Percentiles rank a stretch among this genome's conserved stretches.
phyloP scores from a whole-genome alignment of 2,888 invertebrate genomes.

The Clivina fossor region DNA sequence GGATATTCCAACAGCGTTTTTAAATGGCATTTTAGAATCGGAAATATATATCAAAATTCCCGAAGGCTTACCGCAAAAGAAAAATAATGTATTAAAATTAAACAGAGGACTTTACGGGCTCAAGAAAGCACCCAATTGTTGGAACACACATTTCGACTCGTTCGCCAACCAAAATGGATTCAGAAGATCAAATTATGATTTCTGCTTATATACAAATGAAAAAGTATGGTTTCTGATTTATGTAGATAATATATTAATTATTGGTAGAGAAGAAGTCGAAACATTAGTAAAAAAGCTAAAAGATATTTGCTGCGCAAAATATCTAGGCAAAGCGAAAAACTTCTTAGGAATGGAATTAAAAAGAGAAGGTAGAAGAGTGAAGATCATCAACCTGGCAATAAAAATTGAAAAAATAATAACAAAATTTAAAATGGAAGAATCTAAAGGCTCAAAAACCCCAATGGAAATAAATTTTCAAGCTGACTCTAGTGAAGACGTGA shows the following conservation, averaged over 20 bases:
- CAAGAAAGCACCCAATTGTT: slow-evolving; percentile 8
- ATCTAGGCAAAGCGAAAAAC: slow-evolving; percentile 3
- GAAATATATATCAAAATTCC: slow-evolving; percentile 36
- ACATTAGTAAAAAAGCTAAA: slow-evolving; percentile 1
- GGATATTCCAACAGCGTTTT: slow-evolving; percentile 35
- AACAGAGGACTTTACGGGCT: slow-evolving; percentile 38
- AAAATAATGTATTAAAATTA: slow-evolving; percentile 34
- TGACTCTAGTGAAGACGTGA: slow-evolving; percentile 7
- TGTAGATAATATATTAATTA: slow-evolving; percentile 6
- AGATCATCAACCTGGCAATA: not conserved
- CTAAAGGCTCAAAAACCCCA: slow-evolving; percentile 34
- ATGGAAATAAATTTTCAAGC: slow-evolving; percentile 38
- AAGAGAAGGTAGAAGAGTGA: not conserved
- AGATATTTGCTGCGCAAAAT: slow-evolving; percentile 4
- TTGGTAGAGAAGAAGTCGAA: slow-evolving; percentile 1
- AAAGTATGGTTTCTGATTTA: slow-evolving; percentile 4
- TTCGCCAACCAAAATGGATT: slow-evolving; percentile 16
- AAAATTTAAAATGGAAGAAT: slow-evolving; percentile 37
- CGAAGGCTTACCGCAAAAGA: slow-evolving; percentile 33
- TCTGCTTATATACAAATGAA: slow-evolving; percentile 2
- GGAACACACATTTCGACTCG: slow-evolving; percentile 1
- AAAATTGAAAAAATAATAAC: slow-evolving; percentile 28
- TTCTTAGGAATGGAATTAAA: slow-evolving; percentile 14
- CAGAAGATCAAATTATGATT: slow-evolving; percentile 12
- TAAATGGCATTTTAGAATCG: slow-evolving; percentile 34